Percentiles rank a stretch among this genome's conserved stretches.
Evolutionary conservation across 2,113 vertebrate species (phyloP).

Genomic region (Rallus limicola): DNA sequence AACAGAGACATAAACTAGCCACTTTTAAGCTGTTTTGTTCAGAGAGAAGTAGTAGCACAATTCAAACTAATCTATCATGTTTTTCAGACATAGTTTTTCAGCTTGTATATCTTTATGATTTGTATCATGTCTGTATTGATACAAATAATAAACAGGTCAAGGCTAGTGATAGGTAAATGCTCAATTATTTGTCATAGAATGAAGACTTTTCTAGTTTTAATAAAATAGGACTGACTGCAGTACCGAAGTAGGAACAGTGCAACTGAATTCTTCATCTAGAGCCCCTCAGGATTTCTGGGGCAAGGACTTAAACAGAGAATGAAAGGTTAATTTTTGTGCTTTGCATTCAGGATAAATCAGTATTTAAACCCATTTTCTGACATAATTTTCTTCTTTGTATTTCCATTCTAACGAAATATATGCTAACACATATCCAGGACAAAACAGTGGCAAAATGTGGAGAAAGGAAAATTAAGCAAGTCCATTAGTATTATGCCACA

Average conservation of each 20-base stretch:
- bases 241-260: neutral
- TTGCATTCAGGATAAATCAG: neutral
- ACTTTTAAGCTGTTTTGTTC: neutral
- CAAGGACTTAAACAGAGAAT: neutral
- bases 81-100: neutral
- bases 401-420: neutral
- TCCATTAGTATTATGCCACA: neutral
- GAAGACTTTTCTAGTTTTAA: neutral
- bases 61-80: neutral
- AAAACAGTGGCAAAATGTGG: neutral
- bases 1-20: neutral
- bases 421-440: neutral
- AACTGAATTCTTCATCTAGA: neutral
- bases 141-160: neutral
- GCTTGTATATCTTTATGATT: neutral
- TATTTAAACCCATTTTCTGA: neutral
- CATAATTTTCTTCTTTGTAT: neutral
- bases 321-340: neutral
- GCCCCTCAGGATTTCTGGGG: neutral
- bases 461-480: constrained; percentile 1
- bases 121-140: neutral
- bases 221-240: neutral
- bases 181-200: neutral
- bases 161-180: neutral
- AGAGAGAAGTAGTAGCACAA: neutral